Base-by-base conservation (phyloP, 2,113 vertebrate species). In the Callaeas wilsoni region DNA sequence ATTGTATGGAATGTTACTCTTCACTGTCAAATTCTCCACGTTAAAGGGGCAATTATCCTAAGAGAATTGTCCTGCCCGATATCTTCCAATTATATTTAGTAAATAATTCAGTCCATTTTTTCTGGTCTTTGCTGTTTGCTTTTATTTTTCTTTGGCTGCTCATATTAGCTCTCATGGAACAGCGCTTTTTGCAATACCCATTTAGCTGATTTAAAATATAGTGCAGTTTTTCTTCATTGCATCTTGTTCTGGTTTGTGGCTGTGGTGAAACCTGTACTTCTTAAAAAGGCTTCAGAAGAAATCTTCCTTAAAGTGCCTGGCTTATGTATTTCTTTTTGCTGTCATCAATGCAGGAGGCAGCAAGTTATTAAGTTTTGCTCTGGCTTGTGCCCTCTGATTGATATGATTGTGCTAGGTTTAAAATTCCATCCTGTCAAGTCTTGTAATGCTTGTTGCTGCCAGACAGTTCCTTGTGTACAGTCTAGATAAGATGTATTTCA, bases 391-490 rank as follows among this genome's bases (percentile, higher is more conserved):
- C 81, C 63, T 81, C 65, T 20, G 30, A 96, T 94, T 97, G 96
- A 97, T 96, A 93, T 53, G 77, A 84, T 88, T 78, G 76, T 92
- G 78, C 89, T 16, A 4, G 46, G 77, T 90, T 97, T 96, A 96
- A 97, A 97, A 97, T 97, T 92, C 74, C 53, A 93, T 95, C 87
- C 85, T 94, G 85, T 78, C 53, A 91, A 93, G 62, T n/a, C 88
- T 90, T 89, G 59, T 89, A 97, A 94, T 86, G 13, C 63, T 83
- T 70, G 52, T 59, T 94, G 71, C 92, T 95, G 26, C 90, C 93
- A 96, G 81, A 57, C 74, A 77, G 32, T 20, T 49, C 47, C 33
- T 94, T 88, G 47, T 81, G 70, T 78, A 57, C 33, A 86, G 63
- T 81, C 94, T 63, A 96, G 94, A 89, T 84, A 95, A 95, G 67